phyloP scores from a whole-genome alignment of 2,797 vertebrate species.

The Lithobates sylvaticus region DNA sequence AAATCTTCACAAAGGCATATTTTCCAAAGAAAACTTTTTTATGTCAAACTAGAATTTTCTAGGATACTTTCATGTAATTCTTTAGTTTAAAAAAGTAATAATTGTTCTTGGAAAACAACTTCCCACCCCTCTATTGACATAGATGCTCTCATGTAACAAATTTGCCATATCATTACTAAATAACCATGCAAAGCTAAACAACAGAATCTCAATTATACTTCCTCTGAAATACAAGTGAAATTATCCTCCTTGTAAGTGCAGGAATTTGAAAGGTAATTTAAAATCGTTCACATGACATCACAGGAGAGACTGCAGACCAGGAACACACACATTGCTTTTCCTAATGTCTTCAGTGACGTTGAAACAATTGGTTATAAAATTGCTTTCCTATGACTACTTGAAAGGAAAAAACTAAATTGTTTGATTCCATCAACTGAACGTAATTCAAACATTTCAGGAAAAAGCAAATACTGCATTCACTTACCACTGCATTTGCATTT shows the following conservation, averaged over 20 bases:
- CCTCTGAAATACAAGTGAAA: slow-evolving; percentile 18
- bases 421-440: slow-evolving; percentile 15
- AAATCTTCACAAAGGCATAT: not conserved
- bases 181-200: not conserved
- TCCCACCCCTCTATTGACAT: not conserved
- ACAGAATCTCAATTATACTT: not conserved
- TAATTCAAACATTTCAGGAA: slow-evolving; percentile 1
- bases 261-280: slow-evolving; percentile 2
- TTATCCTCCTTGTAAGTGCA: not conserved
- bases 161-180: slow-evolving; percentile 3
- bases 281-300: slow-evolving; percentile 5
- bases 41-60: not conserved
- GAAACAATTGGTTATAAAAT: slow-evolving; percentile 21
- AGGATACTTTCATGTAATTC: not conserved
- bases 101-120: not conserved
- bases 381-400: not conserved
- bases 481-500: not conserved
- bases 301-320: not conserved
- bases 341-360: slow-evolving; percentile 25
- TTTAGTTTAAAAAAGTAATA: not conserved
- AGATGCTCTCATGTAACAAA: not conserved
- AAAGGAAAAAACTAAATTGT: slow-evolving; percentile 8
- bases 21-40: not conserved
- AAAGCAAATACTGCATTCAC: not conserved
- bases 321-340: slow-evolving; percentile 6